phyloP scores from a whole-genome alignment of 2,888 invertebrate genomes.

The Norana najaformis region DNA sequence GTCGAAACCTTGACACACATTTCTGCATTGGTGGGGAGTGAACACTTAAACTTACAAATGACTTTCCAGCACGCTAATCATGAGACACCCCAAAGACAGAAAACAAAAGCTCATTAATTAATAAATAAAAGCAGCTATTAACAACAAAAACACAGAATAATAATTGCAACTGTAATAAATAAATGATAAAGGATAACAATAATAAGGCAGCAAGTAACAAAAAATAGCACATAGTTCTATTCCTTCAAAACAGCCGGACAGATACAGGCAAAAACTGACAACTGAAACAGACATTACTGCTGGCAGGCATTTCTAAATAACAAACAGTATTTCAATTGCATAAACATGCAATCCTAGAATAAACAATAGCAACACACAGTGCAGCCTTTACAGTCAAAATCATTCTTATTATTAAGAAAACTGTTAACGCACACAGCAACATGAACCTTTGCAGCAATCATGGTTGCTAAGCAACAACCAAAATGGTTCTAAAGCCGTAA shows the following conservation, averaged over 20 bases:
- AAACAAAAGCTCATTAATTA: background rate
- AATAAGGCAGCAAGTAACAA: background rate
- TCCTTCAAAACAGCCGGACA: background rate
- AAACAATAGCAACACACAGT: background rate
- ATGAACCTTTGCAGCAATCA: background rate
- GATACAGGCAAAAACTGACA: background rate
- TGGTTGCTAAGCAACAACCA: background rate
- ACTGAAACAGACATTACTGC: background rate
- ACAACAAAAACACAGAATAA: constrained; percentile 13
- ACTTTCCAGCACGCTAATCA: no score
- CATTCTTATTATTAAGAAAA: background rate
- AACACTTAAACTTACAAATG: no score
- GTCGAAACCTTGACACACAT: no score
- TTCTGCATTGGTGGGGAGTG: no score
- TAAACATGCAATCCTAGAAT: background rate
- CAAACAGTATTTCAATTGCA: background rate
- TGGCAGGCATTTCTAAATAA: background rate
- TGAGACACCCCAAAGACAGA: no score
- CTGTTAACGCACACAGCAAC: background rate
- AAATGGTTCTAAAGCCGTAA: background rate
- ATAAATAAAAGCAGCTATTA: background rate
- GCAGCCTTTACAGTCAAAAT: no score
- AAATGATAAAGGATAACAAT: background rate
- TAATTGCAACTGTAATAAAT: background rate
- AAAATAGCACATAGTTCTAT: background rate